A percentile compares a stretch with the other conserved stretches of the same genome.
Conservation (phyloP, 2,888 invertebrate genomes). For the Drosophila kanekoi region DNA sequence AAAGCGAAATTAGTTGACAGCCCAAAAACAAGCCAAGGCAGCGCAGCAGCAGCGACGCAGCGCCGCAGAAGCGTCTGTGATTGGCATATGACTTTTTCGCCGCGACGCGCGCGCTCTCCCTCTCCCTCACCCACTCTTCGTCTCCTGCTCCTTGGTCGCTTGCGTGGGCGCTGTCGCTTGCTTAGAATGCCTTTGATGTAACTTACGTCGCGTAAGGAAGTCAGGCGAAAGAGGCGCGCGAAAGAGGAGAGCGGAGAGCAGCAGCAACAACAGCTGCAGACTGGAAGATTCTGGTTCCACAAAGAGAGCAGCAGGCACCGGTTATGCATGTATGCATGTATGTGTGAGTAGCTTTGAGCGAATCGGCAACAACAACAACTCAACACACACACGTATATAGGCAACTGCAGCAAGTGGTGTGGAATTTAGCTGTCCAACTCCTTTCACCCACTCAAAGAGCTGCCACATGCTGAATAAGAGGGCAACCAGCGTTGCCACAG, state of each 20-base stretch:
- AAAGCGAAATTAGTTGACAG: constrained; percentile 48
- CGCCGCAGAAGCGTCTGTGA: constrained; percentile 37
- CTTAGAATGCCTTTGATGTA: constrained; percentile 49
- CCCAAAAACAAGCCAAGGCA: constrained; percentile 12
- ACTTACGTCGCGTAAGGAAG: constrained; percentile 13
- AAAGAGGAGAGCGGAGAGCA: constrained; percentile 7
- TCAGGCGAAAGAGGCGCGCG: constrained; percentile 11
- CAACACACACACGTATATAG: not conserved
- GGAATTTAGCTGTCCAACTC: constrained; percentile 66
- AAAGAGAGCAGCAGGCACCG: constrained; percentile 36
- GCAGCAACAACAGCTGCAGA: constrained; percentile 22
- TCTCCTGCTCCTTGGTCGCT: not conserved
- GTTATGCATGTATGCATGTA: constrained; percentile 36
- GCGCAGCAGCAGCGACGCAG: constrained; percentile 24
- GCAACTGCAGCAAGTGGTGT: constrained; percentile 1
- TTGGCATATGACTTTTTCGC: constrained; percentile 48
- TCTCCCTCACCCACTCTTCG: not conserved
- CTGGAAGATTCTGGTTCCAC: constrained; percentile 55
- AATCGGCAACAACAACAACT: constrained; percentile 54
- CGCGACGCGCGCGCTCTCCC: not conserved
- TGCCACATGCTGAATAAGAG: constrained; percentile 21
- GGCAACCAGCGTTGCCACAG: constrained; percentile 32
- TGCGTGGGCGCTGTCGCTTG: constrained; percentile 25
- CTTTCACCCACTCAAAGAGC: constrained; percentile 74
- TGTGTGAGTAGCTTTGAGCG: constrained; percentile 32